Base-by-base conservation (phyloP, 2,113 vertebrate genomes). In the Excalfactoria chinensis region DNA sequence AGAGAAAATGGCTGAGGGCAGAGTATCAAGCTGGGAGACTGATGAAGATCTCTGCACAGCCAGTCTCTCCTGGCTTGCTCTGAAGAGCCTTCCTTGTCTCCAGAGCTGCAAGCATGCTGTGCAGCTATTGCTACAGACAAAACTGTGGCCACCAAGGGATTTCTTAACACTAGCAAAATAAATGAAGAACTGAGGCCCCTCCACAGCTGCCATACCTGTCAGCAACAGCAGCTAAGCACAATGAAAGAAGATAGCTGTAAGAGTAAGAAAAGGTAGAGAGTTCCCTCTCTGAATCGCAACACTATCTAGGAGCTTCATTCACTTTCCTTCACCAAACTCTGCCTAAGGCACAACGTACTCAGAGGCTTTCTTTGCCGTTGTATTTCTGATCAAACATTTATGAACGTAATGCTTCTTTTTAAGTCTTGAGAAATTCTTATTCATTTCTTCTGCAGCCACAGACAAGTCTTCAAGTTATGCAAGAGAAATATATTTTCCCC, bases 301-400 rank as follows among this genome's bases (percentile, higher is more conserved):
- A 87, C 15, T 16, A 87, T 63, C 68, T 79, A 69, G 70, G n/a
- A 69, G 26, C 18, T 87, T 46, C 79, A 67, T 63, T 83, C 37
- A 67, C 64, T 63, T 73, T 80, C 49, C 41, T 85, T 83, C 82
- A 59, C 30, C 82, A 85, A 91, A 55, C 32, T 48, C 44, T 85
- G 78, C 75, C 87, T 55, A 67, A 63, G 79, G 89, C 71, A 88
- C n/a, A 62, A 35, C 30, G 30, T 84, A 40, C 49, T 72, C 71
- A 32, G 44, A 69, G 34, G 49, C 41, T 69, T 87, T 76, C 70
- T 88, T 17, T 84, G 73, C 67, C 89, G 73, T 37, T 94, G 60
- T 63, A 84, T 46, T 88, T 90, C 56, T 67, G 46, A 67, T 82
- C 48, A 72, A 84, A 28, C 66, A 84, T 91, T 95, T 76, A 83